These are phyloP conservation scores for Salpingus planirostris DNA, from an alignment of 2,888 invertebrate genomes.

Conservation along the genomic window DNA sequence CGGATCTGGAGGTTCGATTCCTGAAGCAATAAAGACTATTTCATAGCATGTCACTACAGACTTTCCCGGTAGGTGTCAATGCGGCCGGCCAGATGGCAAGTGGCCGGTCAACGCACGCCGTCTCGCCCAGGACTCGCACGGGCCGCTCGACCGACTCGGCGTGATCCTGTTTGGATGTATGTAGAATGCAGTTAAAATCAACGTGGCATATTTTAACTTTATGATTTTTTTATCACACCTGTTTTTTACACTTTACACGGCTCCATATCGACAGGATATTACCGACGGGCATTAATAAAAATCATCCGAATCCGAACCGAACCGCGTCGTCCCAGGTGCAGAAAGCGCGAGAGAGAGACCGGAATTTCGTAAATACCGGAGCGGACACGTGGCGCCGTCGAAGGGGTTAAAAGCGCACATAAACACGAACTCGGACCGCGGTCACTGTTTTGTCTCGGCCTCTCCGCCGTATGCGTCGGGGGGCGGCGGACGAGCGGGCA, in stretches of 20 bases:
- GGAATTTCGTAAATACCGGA: too few species aligned
- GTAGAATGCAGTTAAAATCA: constrained; percentile 38
- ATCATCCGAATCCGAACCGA: too few species aligned
- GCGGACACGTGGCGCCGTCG: too few species aligned
- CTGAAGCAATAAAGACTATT: constrained; percentile 40
- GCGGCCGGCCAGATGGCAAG: constrained; percentile 22
- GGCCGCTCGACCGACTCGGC: constrained; percentile 28
- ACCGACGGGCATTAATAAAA: too few species aligned
- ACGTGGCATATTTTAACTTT: constrained; percentile 37
- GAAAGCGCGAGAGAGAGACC: too few species aligned
- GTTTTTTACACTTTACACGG: too few species aligned
- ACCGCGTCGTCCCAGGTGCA: too few species aligned
- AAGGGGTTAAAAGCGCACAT: too few species aligned
- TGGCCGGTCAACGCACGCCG: constrained; percentile 15
- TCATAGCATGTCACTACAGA: constrained; percentile 42
- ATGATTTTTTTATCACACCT: constrained; percentile 38
- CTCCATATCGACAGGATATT: too few species aligned
- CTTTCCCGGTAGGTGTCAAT: constrained; percentile 40
- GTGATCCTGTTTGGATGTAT: constrained; percentile 37
- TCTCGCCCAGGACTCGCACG: constrained; percentile 16
- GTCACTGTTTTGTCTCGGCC: constrained; percentile 10
- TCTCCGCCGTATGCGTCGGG: too few species aligned
- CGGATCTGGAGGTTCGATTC: constrained; percentile 39
- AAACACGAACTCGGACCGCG: too few species aligned
- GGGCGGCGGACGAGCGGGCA: constrained; percentile 13